Evolutionary conservation across 2,113 vertebrate species (phyloP).

Genomic region (Sakesphorus luctuosus): DNA sequence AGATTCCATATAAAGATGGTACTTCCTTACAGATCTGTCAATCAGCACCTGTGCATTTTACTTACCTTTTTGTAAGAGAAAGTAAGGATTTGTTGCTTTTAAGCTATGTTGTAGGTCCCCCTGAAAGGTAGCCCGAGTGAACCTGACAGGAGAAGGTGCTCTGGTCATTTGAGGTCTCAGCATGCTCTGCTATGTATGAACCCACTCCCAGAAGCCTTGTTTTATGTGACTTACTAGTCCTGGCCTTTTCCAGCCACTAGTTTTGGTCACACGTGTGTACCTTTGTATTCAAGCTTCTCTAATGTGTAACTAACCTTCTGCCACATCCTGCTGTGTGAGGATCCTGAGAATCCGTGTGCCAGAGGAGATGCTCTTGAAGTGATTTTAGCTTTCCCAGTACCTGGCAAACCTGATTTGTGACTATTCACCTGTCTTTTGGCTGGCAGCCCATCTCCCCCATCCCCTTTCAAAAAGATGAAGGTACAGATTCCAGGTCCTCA

Average conservation of each 20-base stretch:
- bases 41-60: background rate
- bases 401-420: background rate
- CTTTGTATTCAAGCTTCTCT: background rate
- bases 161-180: background rate
- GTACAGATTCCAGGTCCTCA: background rate
- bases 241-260: background rate
- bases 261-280: background rate
- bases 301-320: background rate
- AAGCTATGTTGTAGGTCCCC: background rate
- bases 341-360: background rate
- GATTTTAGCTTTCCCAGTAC: background rate
- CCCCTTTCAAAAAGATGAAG: background rate
- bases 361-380: background rate
- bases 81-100: background rate
- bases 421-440: background rate
- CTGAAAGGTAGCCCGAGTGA: accelerated
- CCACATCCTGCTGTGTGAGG: accelerated
- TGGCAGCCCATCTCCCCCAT: background rate
- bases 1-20: background rate
- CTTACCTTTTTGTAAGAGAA: background rate
- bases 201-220: background rate
- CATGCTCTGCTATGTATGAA: accelerated
- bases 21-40: background rate
- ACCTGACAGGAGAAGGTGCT: background rate
- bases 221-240: background rate